Conservation (phyloP, 2,888 invertebrate genomes). For the Pristionchus japonicus region DNA sequence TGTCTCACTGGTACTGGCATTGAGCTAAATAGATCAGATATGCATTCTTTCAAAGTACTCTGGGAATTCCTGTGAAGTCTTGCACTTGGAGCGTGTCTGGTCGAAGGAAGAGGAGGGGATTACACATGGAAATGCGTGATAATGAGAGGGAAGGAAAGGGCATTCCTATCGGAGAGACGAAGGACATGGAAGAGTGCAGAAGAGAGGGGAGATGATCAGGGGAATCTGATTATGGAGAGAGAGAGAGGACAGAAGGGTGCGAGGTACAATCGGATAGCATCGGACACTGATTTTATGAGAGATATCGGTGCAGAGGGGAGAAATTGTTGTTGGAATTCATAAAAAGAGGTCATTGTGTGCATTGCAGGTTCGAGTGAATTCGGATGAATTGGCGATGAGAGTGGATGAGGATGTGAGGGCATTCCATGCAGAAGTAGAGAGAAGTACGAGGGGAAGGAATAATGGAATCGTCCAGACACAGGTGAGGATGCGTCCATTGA, state of each 20-base stretch:
- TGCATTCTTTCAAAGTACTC: neutral
- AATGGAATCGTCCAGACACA: conserved; percentile 5
- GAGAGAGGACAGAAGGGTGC: neutral
- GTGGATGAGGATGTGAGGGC: conserved; percentile 66
- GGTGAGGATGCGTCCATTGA: neutral
- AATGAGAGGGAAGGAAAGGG: neutral
- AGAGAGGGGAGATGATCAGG: neutral
- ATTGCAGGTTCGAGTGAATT: conserved; percentile 69
- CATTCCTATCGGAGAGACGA: neutral
- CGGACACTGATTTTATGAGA: neutral
- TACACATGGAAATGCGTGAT: conserved; percentile 2
- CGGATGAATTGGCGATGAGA: conserved; percentile 62
- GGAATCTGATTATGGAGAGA: neutral
- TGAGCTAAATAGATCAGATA: neutral
- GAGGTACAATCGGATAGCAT: neutral
- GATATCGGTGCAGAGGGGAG: neutral
- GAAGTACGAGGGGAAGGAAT: neutral
- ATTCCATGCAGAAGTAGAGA: conserved; percentile 60
- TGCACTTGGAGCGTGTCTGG: neutral
- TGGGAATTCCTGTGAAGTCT: neutral
- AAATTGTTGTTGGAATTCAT: neutral
- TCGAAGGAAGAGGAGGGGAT: neutral
- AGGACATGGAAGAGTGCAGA: neutral
- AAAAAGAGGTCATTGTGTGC: neutral
- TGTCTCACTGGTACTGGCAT: too few relatives aligned